Evolutionary conservation across 2,888 invertebrate species (phyloP).

Genomic region (Plebejus anna): DNA sequence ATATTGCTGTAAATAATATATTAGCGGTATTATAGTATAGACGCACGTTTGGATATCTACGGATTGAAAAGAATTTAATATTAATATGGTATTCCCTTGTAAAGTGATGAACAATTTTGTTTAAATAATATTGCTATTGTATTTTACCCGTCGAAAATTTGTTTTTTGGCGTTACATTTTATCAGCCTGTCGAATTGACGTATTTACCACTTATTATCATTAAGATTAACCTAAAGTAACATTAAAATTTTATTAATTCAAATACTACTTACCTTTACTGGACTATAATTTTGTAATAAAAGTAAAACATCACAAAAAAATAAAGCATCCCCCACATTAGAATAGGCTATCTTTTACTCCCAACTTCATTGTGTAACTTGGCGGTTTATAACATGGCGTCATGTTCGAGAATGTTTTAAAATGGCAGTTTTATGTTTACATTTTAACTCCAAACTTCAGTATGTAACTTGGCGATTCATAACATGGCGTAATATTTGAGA

Average conservation of each 20-base stretch:
- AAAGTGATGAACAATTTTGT: neutral
- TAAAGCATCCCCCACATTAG: neutral
- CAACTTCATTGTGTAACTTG: neutral
- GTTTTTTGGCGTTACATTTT: neutral
- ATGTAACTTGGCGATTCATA: neutral
- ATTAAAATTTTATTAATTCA: neutral
- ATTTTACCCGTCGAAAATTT: neutral
- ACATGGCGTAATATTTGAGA: neutral
- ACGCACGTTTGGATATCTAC: neutral
- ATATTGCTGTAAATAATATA: conserved; percentile 20
- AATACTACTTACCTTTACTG: neutral
- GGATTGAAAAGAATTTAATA: neutral
- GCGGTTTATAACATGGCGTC: neutral
- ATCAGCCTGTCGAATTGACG: neutral
- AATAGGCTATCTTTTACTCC: neutral
- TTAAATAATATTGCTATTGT: neutral
- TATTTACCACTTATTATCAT: neutral
- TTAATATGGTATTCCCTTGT: neutral
- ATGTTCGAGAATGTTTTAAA: neutral
- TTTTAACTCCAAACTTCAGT: neutral
- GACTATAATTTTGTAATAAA: conserved; percentile 15
- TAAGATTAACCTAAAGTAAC: neutral
- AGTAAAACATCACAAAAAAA: conserved; percentile 19
- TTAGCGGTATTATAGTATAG: conserved; percentile 13
- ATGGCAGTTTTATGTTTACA: neutral